These are phyloP conservation scores for Mormyrus iriodes DNA, from an alignment of 2,113 vertebrate genomes.

Conservation along the genomic window DNA sequence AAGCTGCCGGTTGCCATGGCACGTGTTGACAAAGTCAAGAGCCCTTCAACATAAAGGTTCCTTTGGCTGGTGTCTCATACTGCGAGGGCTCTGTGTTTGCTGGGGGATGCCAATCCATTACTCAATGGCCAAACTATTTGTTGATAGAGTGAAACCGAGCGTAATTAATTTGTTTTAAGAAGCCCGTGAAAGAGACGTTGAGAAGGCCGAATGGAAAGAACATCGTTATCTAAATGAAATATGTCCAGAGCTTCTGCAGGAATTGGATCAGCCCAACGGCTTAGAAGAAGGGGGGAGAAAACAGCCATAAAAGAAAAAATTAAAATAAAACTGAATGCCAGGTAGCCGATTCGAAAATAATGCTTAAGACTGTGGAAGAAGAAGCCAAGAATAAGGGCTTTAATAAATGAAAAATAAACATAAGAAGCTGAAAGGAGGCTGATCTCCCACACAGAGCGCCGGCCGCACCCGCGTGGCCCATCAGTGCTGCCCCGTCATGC, in stretches of 20 bases:
- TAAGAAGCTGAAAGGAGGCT: background rate
- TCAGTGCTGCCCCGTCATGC: background rate
- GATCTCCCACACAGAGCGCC: background rate
- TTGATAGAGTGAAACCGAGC: conserved; percentile 32
- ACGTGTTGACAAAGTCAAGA: conserved; percentile 27
- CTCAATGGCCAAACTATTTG: conserved; percentile 30
- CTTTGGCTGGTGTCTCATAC: background rate
- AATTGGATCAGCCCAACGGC: conserved; percentile 11
- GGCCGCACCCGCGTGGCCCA: background rate
- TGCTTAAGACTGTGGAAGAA: background rate
- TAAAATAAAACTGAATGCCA: conserved; percentile 9
- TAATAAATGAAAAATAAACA: conserved; percentile 3
- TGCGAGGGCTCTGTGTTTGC: conserved; percentile 27
- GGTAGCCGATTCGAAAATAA: background rate
- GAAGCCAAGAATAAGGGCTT: background rate
- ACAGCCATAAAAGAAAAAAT: background rate
- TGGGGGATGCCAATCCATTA: conserved; percentile 27
- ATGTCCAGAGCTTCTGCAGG: conserved; percentile 35
- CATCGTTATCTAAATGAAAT: conserved; percentile 34
- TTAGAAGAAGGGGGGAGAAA: background rate
- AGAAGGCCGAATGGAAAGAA: conserved; percentile 30
- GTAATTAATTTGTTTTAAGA: conserved; percentile 30
- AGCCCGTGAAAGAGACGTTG: conserved; percentile 23
- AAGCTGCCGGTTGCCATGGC: conserved; percentile 14
- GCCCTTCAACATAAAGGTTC: conserved; percentile 7